These are phyloP conservation scores for Tachysurus vachellii DNA, from an alignment of 2,113 vertebrate species.

Conservation along the genomic window DNA sequence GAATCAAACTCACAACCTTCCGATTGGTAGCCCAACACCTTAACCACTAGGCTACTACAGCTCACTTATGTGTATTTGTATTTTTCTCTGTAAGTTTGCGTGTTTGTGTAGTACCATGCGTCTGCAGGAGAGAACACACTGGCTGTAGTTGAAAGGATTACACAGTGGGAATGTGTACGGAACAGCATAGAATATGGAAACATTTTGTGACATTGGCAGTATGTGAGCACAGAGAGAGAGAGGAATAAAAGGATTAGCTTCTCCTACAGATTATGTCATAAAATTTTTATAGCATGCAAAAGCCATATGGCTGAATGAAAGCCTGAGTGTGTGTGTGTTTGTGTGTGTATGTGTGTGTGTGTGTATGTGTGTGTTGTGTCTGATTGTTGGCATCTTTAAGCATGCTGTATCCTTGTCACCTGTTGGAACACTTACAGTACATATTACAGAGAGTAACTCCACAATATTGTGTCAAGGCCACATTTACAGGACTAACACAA, in stretches of 20 bases:
- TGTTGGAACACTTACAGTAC: background rate
- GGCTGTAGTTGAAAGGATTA: constrained; percentile 38
- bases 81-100: background rate
- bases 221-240: constrained; percentile 10
- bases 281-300: constrained; percentile 30
- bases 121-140: constrained; percentile 11
- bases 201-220: background rate
- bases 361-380: background rate
- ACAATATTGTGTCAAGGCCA: background rate
- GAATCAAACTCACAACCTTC: too few relatives aligned
- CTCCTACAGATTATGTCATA: constrained; percentile 38
- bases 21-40: too few relatives aligned
- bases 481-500: background rate
- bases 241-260: constrained; percentile 35
- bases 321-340: background rate
- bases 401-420: background rate
- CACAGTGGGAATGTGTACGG: constrained; percentile 16
- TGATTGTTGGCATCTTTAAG: background rate
- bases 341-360: background rate
- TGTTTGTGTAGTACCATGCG: background rate
- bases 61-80: background rate
- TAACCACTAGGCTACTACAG: too few relatives aligned
- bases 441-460: background rate
- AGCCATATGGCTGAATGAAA: background rate
- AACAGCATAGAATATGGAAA: constrained; percentile 15